Evolutionary conservation across 2,797 vertebrate genomes (phyloP).

Genomic region (Cryptoprocta ferox): DNA sequence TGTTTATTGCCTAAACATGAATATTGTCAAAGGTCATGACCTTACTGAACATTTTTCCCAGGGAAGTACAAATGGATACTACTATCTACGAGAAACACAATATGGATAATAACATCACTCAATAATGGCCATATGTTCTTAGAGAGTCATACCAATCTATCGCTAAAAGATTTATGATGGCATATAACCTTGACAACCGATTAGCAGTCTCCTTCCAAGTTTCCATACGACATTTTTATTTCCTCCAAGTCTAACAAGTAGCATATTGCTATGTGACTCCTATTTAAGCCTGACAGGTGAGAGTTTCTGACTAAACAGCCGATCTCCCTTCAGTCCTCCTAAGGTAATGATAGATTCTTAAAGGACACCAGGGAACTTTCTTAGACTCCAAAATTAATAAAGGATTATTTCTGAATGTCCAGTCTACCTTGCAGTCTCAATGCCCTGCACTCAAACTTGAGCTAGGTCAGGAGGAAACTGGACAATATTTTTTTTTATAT

Average conservation of each 20-base stretch:
- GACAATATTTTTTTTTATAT: background rate
- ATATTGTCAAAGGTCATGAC: background rate
- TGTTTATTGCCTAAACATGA: background rate
- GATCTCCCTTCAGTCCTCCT: background rate
- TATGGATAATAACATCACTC: background rate
- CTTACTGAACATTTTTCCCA: background rate
- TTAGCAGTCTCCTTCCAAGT: constrained; percentile 68
- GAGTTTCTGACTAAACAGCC: constrained; percentile 68
- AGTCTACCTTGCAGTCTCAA: background rate
- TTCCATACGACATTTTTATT: constrained; percentile 70
- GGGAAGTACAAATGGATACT: background rate
- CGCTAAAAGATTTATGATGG: constrained; percentile 61
- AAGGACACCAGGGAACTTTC: background rate
- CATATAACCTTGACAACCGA: constrained; percentile 38
- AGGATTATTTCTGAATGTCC: background rate
- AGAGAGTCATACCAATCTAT: constrained; percentile 58
- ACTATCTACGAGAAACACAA: constrained; percentile 36
- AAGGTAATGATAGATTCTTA: background rate
- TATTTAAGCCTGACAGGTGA: constrained; percentile 76
- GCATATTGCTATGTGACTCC: constrained; percentile 52
- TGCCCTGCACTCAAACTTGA: background rate
- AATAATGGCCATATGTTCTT: constrained; percentile 62
- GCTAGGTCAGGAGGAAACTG: background rate
- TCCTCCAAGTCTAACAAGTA: constrained; percentile 72
- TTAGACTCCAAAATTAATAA: constrained; percentile 27